phyloP scores from a whole-genome alignment of 2,113 vertebrate genomes.

The Sphyrna mokarran region DNA sequence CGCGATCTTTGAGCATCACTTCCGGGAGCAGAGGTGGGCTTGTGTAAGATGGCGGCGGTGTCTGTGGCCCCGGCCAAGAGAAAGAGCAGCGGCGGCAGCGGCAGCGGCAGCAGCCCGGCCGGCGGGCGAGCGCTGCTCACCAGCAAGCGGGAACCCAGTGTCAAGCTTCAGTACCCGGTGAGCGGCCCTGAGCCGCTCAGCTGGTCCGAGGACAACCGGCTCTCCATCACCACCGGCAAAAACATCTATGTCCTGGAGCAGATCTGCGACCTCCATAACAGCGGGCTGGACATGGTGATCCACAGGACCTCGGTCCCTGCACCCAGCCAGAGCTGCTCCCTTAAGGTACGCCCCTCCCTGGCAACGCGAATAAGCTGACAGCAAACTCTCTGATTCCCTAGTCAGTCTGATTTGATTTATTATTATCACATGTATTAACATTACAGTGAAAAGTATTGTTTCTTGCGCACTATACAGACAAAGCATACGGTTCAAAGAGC shows the following conservation, averaged over 20 bases:
- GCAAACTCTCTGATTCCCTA: background rate
- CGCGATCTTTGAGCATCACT: slow-evolving; percentile 42
- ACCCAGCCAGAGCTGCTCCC: slow-evolving; percentile 51
- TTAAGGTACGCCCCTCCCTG: slow-evolving; percentile 63
- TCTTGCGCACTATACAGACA: too few relatives aligned
- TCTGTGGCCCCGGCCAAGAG: background rate
- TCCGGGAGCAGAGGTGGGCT: slow-evolving; percentile 43
- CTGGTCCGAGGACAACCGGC: slow-evolving; percentile 87
- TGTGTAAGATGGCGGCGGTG: slow-evolving; percentile 57
- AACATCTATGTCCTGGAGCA: slow-evolving; percentile 79
- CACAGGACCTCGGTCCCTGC: slow-evolving; percentile 78
- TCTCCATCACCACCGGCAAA: slow-evolving; percentile 72
- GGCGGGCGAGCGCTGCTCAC: slow-evolving; percentile 44
- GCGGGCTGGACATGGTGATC: slow-evolving; percentile 70
- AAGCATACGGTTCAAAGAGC: too few relatives aligned
- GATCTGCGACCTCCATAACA: slow-evolving; percentile 72
- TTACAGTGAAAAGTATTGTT: too few relatives aligned
- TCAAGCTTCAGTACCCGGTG: slow-evolving; percentile 67
- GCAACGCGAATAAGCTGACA: background rate
- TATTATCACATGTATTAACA: too few relatives aligned
- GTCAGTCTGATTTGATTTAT: too few relatives aligned
- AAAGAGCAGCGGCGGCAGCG: background rate
- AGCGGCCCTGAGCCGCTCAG: slow-evolving; percentile 77
- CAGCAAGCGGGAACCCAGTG: slow-evolving; percentile 66
- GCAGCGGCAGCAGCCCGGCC: background rate